Evolutionary conservation across 2,113 vertebrate genomes (phyloP).

Genomic region (Athene cunicularia): DNA sequence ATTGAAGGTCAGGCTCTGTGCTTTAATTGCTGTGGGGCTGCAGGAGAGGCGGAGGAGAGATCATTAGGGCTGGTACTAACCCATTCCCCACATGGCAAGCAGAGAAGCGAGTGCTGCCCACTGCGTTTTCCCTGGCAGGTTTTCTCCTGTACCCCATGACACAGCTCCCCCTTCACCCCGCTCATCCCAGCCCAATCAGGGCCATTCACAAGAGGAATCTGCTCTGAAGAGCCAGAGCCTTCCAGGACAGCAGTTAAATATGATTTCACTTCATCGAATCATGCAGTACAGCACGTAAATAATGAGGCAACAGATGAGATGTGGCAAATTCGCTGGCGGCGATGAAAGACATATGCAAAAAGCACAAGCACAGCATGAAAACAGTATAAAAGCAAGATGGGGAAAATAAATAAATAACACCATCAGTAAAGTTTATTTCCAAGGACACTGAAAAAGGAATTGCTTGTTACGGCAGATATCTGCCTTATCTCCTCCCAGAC

Average conservation of each 20-base stretch:
- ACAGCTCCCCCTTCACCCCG: background rate
- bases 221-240: background rate
- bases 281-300: background rate
- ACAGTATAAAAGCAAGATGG: background rate
- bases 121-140: background rate
- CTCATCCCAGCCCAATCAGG: background rate
- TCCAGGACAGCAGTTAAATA: background rate
- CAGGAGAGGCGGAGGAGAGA: background rate
- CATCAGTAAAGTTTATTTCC: background rate
- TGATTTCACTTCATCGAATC: background rate
- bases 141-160: background rate
- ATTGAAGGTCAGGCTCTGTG: conserved; percentile 77
- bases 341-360: background rate
- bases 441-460: background rate
- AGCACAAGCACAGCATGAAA: background rate
- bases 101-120: background rate
- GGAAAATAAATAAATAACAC: background rate
- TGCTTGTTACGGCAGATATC: background rate
- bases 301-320: background rate
- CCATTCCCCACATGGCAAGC: background rate
- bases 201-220: background rate
- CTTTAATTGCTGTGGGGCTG: conserved; percentile 43
- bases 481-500: background rate
- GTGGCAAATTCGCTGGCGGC: background rate
- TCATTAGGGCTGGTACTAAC: background rate